Evolutionary conservation across 2,888 invertebrate species (phyloP).

Genomic region (Agonopterix arenella): DNA sequence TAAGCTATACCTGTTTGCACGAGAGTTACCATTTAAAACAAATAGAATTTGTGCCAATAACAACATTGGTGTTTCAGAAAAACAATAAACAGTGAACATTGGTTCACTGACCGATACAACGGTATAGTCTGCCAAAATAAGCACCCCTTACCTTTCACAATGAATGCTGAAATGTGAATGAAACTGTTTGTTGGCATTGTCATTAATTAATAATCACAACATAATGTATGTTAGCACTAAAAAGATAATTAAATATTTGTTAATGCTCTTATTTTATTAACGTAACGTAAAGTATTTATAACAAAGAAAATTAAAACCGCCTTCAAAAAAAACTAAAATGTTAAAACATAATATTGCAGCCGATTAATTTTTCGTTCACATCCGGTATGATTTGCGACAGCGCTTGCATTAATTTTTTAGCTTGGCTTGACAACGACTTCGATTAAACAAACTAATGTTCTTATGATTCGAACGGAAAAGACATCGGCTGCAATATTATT

Average conservation of each 20-base stretch:
- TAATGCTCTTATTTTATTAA: no score
- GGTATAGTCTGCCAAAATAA: slow-evolving; percentile 61
- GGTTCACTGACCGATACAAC: slow-evolving; percentile 60
- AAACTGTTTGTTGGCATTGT: slow-evolving; percentile 13
- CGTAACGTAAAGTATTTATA: no score
- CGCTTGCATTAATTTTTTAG: no score
- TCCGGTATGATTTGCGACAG: no score
- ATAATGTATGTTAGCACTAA: slow-evolving; percentile 1
- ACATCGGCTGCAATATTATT: no score
- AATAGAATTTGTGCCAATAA: slow-evolving; percentile 68
- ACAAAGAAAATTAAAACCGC: no score
- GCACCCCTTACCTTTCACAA: slow-evolving; percentile 58
- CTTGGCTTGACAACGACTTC: no score
- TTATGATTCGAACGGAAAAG: no score
- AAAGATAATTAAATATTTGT: not conserved
- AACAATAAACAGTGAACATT: slow-evolving; percentile 57
- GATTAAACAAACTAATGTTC: no score
- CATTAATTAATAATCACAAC: not conserved
- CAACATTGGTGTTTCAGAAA: slow-evolving; percentile 63
- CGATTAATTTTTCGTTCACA: no score
- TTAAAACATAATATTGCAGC: no score
- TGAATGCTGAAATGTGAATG: slow-evolving; percentile 22
- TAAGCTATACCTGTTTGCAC: slow-evolving; percentile 50
- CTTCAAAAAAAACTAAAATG: no score
- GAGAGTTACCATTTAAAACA: slow-evolving; percentile 64